Evolutionary conservation across 23 tunicate genomes (phyloP).

Genomic region (Aplidium turbinatum): DNA sequence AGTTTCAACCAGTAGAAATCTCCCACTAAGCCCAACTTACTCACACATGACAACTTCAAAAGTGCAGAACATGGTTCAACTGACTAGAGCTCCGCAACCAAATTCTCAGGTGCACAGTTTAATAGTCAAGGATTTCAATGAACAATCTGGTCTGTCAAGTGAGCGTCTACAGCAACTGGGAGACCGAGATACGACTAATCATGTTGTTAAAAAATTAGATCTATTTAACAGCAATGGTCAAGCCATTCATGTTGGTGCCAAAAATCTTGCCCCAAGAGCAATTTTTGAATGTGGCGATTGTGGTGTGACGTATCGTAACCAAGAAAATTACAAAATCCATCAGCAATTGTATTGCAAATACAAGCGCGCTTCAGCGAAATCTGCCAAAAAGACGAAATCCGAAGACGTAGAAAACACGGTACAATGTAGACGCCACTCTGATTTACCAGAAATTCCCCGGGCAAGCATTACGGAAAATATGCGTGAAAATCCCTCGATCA

Average conservation of each 20-base stretch:
- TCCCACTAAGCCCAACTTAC: not conserved
- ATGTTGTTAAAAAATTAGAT: not conserved
- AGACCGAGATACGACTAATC: too few relatives aligned
- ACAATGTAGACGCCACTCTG: not conserved
- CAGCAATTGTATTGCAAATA: constrained; percentile 50
- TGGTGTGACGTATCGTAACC: constrained; percentile 59
- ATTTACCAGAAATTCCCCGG: not conserved
- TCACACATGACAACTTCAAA: constrained; percentile 9
- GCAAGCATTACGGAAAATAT: not conserved
- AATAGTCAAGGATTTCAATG: not conserved
- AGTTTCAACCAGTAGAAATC: too few relatives aligned
- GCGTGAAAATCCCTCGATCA: too few relatives aligned
- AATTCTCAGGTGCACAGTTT: not conserved
- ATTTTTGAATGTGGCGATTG: constrained; percentile 62
- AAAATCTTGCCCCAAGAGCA: constrained; percentile 31
- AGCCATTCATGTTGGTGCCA: not conserved
- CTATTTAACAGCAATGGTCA: constrained; percentile 4
- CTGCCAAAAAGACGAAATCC: not conserved
- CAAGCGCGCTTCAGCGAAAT: constrained; percentile 4
- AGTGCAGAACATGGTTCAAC: constrained; percentile 42
- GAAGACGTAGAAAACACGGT: not conserved
- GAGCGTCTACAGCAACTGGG: too few relatives aligned
- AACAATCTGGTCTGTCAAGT: not conserved
- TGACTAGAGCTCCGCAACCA: constrained; percentile 40
- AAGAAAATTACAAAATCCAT: constrained; percentile 64